Evolutionary conservation across 2,888 invertebrate genomes (phyloP).

Genomic region (Rhagophthalmus giganteus): DNA sequence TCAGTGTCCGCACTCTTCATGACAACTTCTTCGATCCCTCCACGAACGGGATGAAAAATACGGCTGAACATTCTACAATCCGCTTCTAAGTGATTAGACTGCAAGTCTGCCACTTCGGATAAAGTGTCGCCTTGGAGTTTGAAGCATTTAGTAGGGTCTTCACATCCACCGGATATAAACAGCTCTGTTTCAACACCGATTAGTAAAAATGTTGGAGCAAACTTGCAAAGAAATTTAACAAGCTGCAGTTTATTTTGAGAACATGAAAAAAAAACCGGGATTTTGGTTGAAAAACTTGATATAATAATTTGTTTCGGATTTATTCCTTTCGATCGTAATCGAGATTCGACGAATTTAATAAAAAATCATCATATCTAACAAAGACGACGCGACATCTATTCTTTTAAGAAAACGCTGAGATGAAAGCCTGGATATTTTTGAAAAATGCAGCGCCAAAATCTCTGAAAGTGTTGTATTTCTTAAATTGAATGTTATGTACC

Average conservation of each 20-base stretch:
- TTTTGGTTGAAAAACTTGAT: too few species aligned
- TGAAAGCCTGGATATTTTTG: too few species aligned
- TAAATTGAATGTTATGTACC: too few species aligned
- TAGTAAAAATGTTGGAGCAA: constrained; percentile 22
- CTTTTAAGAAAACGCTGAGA: too few species aligned
- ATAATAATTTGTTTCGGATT: too few species aligned
- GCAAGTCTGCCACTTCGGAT: constrained; percentile 35
- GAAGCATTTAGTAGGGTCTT: constrained; percentile 27
- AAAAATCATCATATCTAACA: too few species aligned
- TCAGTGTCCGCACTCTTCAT: constrained; percentile 38
- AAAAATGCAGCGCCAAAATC: too few species aligned
- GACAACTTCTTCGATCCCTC: constrained; percentile 31
- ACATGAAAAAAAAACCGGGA: constrained; percentile 32
- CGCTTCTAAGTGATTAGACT: constrained; percentile 38
- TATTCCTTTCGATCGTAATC: too few species aligned
- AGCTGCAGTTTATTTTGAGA: constrained; percentile 35
- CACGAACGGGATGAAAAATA: constrained; percentile 37
- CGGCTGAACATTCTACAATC: constrained; percentile 34
- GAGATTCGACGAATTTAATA: too few species aligned
- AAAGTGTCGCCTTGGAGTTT: constrained; percentile 30
- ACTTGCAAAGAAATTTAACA: constrained; percentile 33
- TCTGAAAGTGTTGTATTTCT: too few species aligned
- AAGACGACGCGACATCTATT: too few species aligned
- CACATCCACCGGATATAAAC: constrained; percentile 23
- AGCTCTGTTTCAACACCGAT: constrained; percentile 25